These are phyloP conservation scores for Macrosiphum euphorbiae DNA, from an alignment of 2,888 invertebrate species.

Conservation along the genomic window DNA sequence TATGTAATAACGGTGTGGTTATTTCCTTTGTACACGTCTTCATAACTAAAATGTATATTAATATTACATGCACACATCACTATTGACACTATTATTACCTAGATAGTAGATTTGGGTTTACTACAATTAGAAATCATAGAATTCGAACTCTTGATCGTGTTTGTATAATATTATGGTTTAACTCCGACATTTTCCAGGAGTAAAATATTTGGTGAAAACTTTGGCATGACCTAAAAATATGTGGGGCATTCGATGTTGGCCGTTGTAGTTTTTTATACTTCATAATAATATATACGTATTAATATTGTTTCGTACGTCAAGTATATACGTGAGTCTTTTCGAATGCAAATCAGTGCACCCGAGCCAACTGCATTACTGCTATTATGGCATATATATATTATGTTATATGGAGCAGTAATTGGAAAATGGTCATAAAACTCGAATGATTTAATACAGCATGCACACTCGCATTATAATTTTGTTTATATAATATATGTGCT, in stretches of 20 bases:
- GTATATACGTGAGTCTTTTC: neutral
- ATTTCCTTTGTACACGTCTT: neutral
- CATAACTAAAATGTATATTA: neutral
- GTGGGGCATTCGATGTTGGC: neutral
- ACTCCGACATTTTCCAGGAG: neutral
- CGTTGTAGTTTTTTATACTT: neutral
- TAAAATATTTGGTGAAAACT: neutral
- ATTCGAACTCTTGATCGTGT: neutral
- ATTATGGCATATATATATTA: neutral
- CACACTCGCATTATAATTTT: neutral
- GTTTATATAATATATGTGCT: neutral
- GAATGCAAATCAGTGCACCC: neutral
- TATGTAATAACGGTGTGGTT: neutral
- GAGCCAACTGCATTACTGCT: neutral
- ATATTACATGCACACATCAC: neutral
- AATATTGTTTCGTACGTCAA: neutral
- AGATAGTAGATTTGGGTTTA: neutral
- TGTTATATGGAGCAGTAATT: neutral
- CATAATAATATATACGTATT: neutral
- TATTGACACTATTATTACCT: too few species aligned
- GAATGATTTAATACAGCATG: conserved; percentile 17
- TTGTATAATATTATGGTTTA: neutral
- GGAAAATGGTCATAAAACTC: conserved; percentile 48
- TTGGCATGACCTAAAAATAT: neutral
- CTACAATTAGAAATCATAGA: neutral